Conservation (phyloP, 1,140 invertebrate genomes). For the Galleria mellonella region DNA sequence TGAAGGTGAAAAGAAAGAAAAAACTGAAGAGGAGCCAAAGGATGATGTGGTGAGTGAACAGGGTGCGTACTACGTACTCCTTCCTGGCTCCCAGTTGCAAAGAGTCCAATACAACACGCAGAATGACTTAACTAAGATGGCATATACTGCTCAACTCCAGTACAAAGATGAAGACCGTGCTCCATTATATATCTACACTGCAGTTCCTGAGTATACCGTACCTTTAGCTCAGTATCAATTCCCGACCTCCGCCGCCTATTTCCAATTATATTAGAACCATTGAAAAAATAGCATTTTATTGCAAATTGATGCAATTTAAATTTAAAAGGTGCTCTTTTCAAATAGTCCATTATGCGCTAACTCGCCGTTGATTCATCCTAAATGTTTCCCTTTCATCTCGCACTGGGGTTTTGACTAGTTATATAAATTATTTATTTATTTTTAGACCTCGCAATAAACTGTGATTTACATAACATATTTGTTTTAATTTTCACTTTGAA, state of each 20-base stretch:
- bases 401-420: no score
- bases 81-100: conserved; percentile 52
- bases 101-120: conserved; percentile 56
- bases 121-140: conserved; percentile 59
- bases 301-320: conserved; percentile 11
- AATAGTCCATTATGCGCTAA: background rate
- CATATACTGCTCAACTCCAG: conserved; percentile 57
- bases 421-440: conserved; percentile 5
- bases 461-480: conserved; percentile 5
- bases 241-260: conserved; percentile 33
- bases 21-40: conserved; percentile 29
- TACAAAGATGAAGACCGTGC: conserved; percentile 55
- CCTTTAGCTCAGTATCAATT: background rate
- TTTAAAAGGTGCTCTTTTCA: conserved; percentile 6
- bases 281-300: background rate
- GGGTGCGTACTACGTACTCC: conserved; percentile 56
- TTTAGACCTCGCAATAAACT: conserved; percentile 3
- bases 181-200: conserved; percentile 50
- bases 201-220: conserved; percentile 43
- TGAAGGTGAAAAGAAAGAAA: conserved; percentile 15
- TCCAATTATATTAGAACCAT: conserved; percentile 32
- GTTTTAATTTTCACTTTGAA: conserved; percentile 2
- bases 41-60: conserved; percentile 45
- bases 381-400: no score
- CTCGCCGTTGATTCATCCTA: no score